Percentiles rank a stretch among this genome's conserved stretches.
Evolutionary conservation across 2,113 vertebrate genomes (phyloP).

Genomic region (Peromyscus polionotus): DNA sequence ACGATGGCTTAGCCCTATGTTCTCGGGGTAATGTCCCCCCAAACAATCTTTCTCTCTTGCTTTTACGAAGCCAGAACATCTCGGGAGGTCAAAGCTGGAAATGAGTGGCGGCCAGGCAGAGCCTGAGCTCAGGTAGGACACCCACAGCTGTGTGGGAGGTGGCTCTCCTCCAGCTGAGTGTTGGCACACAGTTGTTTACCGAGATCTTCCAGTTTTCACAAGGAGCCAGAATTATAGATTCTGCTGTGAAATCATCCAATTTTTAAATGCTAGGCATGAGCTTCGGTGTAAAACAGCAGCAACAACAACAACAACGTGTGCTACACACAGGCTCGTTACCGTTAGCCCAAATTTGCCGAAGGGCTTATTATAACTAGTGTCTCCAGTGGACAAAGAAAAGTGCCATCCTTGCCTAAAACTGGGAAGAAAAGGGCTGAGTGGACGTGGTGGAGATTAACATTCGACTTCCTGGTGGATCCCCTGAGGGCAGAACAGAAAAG

Average conservation of each 20-base stretch:
- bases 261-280: background rate
- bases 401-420: background rate
- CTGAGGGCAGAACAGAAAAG: background rate
- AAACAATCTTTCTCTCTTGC: background rate
- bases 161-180: background rate
- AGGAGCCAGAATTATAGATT: background rate
- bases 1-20: background rate
- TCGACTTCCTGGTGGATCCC: background rate
- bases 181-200: background rate
- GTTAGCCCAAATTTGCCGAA: background rate
- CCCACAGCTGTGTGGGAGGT: fast-evolving
- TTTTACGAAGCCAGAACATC: background rate
- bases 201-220: background rate
- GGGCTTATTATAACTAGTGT: background rate
- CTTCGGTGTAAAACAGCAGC: background rate
- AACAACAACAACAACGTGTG: background rate
- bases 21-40: background rate
- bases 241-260: background rate
- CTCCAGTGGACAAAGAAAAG: background rate
- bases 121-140: too few relatives aligned
- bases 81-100: background rate
- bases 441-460: background rate
- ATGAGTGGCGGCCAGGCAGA: fast-evolving
- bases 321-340: background rate
- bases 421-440: background rate